Conservation (phyloP, 2,888 invertebrate species). For the Marasmarcha lunaedactyla region DNA sequence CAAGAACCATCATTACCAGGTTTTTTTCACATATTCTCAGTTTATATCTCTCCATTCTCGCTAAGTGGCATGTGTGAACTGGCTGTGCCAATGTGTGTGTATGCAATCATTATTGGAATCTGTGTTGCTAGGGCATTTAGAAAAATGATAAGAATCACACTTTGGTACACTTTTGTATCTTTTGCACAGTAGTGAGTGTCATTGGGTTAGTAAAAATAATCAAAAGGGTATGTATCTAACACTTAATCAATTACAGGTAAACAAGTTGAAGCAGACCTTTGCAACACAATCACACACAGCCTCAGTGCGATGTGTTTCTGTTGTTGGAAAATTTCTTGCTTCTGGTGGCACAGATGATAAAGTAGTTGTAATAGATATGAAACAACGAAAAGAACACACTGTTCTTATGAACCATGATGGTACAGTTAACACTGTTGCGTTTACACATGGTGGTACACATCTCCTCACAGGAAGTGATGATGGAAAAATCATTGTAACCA, state of each 20-base stretch:
- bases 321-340: slow-evolving; percentile 79
- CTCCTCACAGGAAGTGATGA: slow-evolving; percentile 88
- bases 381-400: slow-evolving; percentile 80
- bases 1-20: too few relatives aligned
- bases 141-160: too few relatives aligned
- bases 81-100: too few relatives aligned
- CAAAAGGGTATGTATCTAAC: too few relatives aligned
- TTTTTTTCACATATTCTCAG: too few relatives aligned
- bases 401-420: slow-evolving; percentile 86
- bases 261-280: slow-evolving; percentile 80
- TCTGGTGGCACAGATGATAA: slow-evolving; percentile 93
- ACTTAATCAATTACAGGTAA: slow-evolving; percentile 50
- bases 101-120: too few relatives aligned
- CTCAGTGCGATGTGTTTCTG: slow-evolving; percentile 80
- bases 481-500: slow-evolving; percentile 84
- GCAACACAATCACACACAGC: slow-evolving; percentile 89
- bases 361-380: slow-evolving; percentile 87
- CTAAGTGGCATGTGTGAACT: too few relatives aligned
- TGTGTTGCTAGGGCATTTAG: too few relatives aligned
- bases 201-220: too few relatives aligned
- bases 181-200: too few relatives aligned
- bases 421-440: slow-evolving; percentile 82
- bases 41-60: too few relatives aligned
- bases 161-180: too few relatives aligned
- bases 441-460: slow-evolving; percentile 82